Conservation (phyloP, 35 echinoderm and acorn worm species). For the Eucidaris tribuloides region DNA sequence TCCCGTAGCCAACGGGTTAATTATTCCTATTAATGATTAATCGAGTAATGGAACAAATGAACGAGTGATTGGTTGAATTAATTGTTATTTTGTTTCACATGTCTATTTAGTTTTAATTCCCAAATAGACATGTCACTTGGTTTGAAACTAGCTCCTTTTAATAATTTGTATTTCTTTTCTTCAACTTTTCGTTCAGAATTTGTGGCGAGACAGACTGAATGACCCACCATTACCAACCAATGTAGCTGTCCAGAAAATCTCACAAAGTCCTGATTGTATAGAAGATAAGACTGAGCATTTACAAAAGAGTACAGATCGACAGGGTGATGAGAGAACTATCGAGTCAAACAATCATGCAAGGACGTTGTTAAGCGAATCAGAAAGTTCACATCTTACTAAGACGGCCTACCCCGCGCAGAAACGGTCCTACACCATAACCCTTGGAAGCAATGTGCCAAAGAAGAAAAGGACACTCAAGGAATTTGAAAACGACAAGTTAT, state of each 20-base stretch:
- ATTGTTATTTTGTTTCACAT: too few species aligned
- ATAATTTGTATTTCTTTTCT: too few species aligned
- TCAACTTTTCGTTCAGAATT: too few species aligned
- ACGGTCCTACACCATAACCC: neutral
- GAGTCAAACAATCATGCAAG: neutral
- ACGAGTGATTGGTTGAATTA: too few species aligned
- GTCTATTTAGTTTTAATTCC: too few species aligned
- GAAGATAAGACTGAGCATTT: neutral
- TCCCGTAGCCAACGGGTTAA: too few species aligned
- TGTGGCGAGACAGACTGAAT: slow-evolving; percentile 1
- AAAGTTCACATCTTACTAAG: neutral
- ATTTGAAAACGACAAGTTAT: neutral
- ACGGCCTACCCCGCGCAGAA: neutral
- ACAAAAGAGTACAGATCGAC: neutral
- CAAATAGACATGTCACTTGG: too few species aligned
- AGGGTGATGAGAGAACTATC: neutral
- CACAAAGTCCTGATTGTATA: too few species aligned
- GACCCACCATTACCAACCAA: neutral
- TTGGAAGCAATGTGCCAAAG: neutral
- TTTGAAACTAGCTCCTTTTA: too few species aligned
- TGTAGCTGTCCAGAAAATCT: neutral
- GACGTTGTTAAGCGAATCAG: neutral
- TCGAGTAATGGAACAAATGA: too few species aligned
- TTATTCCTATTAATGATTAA: too few species aligned
- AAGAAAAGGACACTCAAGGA: neutral